These are phyloP conservation scores for Aphelenchoides bicaudatus DNA, from an alignment of 2,888 invertebrate genomes.

Conservation along the genomic window DNA sequence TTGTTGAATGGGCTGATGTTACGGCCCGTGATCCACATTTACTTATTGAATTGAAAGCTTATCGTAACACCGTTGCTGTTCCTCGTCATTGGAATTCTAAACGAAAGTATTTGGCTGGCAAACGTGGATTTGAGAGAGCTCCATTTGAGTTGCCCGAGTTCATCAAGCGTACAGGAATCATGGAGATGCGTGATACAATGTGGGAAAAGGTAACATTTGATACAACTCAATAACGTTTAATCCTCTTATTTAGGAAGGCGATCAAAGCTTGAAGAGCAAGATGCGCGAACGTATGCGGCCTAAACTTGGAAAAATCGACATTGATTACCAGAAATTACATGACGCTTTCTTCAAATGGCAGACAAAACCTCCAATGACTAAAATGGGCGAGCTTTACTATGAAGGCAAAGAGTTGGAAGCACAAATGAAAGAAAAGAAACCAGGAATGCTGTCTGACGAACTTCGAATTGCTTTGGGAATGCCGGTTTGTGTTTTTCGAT, in stretches of 20 bases:
- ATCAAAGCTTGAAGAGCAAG: constrained; percentile 71
- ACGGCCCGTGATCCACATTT: constrained; percentile 94
- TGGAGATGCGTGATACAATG: constrained; percentile 95
- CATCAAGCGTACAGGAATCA: constrained; percentile 97
- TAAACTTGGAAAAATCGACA: constrained; percentile 97
- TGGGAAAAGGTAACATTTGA: constrained; percentile 75
- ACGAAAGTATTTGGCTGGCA: constrained; percentile 77
- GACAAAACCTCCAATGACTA: constrained; percentile 96
- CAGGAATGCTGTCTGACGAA: constrained; percentile 92
- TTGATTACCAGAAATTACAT: constrained; percentile 97
- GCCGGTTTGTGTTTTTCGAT: constrained; percentile 70
- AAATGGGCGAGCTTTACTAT: constrained; percentile 88
- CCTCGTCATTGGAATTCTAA: constrained; percentile 69
- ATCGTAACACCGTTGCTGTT: constrained; percentile 94
- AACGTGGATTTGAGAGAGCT: constrained; percentile 96
- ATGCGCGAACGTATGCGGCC: constrained; percentile 83
- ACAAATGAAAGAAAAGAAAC: constrained; percentile 92
- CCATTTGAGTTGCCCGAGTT: constrained; percentile 97
- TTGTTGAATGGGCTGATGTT: constrained; percentile 99
- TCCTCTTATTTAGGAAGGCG: constrained; percentile 70
- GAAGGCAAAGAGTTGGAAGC: constrained; percentile 82
- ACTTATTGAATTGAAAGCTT: constrained; percentile 68
- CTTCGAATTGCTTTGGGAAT: constrained; percentile 92
- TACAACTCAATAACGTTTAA: background rate
- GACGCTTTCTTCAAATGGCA: constrained; percentile 99